These are phyloP conservation scores for Lepidurus packardi DNA, from an alignment of 1,140 invertebrate species.

Conservation along the genomic window DNA sequence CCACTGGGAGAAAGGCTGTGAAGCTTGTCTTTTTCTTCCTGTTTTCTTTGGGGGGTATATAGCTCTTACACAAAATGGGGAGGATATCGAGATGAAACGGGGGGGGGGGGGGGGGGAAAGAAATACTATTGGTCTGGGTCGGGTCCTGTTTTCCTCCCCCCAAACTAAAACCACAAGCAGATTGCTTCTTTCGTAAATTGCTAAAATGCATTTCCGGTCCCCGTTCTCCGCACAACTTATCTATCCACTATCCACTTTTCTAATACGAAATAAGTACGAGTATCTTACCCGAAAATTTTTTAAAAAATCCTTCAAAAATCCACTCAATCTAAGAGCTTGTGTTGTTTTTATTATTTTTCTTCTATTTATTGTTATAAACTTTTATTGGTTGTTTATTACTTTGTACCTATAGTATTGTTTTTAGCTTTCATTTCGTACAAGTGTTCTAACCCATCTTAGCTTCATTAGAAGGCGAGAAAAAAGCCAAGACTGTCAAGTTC, in stretches of 20 bases:
- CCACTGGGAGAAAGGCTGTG: not conserved
- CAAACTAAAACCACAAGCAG: not conserved
- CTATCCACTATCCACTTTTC: not conserved
- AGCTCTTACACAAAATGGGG: not conserved
- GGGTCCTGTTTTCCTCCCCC: not conserved
- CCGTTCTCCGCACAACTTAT: not conserved
- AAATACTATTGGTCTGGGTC: not conserved
- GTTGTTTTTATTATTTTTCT: not conserved
- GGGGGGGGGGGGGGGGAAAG: too few species aligned
- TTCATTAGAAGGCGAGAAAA: not conserved
- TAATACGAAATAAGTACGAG: not conserved
- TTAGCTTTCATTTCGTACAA: not conserved
- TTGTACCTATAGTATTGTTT: not conserved
- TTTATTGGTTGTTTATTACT: not conserved
- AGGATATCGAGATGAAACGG: not conserved
- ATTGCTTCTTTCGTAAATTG: conserved; percentile 10
- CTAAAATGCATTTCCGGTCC: conserved; percentile 8
- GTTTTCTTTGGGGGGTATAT: too few species aligned
- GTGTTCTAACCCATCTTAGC: not conserved
- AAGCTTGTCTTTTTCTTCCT: not conserved
- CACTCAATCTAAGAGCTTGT: not conserved
- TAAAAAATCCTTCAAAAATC: not conserved
- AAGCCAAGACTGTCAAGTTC: not conserved
- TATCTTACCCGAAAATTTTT: not conserved
- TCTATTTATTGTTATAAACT: not conserved